Percentiles rank a stretch among this genome's conserved stretches.
Evolutionary conservation across 2,113 vertebrate species (phyloP).

Genomic region (Seriola quinqueradiata): DNA sequence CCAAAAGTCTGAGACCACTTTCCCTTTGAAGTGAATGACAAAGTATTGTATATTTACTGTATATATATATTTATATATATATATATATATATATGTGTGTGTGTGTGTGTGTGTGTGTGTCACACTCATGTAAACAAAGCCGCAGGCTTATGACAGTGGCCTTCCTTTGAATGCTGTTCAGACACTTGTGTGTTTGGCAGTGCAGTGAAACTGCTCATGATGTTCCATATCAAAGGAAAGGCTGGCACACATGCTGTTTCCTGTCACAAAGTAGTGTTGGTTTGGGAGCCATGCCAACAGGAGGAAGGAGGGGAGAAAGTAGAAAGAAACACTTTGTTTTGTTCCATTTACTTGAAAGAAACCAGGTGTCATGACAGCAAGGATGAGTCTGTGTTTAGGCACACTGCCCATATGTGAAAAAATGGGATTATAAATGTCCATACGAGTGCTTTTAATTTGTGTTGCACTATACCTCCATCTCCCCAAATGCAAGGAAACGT

Average conservation of each 20-base stretch:
- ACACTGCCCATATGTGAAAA: not conserved
- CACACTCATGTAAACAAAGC: conserved; percentile 40
- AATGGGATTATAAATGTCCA: not conserved
- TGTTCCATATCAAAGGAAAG: conserved; percentile 70
- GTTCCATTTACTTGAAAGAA: conserved; percentile 22
- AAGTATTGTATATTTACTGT: no score
- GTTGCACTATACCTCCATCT: not conserved
- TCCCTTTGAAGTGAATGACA: no score
- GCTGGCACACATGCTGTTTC: conserved; percentile 67
- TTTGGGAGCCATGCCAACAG: conserved; percentile 44
- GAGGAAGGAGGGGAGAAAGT: conserved; percentile 2
- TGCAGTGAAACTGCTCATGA: conserved; percentile 61
- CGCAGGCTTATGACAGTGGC: conserved; percentile 46
- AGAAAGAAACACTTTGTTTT: conserved; percentile 11
- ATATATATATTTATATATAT: no score
- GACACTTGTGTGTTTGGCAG: conserved; percentile 49
- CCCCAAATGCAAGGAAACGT: not conserved
- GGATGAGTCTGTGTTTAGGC: not conserved
- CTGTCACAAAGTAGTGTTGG: conserved; percentile 59
- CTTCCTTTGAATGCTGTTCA: conserved; percentile 63
- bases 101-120: conserved; percentile 18
- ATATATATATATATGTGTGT: not conserved
- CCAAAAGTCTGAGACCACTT: no score
- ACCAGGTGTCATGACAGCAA: not conserved
- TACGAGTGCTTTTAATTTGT: not conserved